These are phyloP conservation scores for Siniperca knerii DNA, from an alignment of 2,113 vertebrate genomes.

Conservation along the genomic window DNA sequence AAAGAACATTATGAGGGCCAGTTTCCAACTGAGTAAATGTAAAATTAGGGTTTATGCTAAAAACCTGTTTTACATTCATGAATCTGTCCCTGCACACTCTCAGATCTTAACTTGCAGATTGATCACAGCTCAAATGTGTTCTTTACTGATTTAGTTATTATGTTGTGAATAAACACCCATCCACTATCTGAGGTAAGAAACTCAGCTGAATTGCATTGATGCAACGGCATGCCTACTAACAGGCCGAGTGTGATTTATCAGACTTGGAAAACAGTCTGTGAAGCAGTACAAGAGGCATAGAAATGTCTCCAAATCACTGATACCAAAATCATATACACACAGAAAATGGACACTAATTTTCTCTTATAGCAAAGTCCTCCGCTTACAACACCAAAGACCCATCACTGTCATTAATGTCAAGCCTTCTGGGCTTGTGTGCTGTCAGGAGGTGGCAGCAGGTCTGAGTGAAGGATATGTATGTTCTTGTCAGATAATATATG, in stretches of 20 bases:
- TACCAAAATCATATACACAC: slow-evolving; percentile 16
- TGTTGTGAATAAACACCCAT: not conserved
- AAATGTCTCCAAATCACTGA: slow-evolving; percentile 7
- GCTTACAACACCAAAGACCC: not conserved
- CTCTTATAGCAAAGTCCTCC: not conserved
- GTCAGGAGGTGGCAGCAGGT: too few relatives aligned
- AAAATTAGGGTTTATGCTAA: slow-evolving; percentile 9
- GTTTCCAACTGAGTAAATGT: not conserved
- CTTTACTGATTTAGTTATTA: not conserved
- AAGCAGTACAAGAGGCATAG: not conserved
- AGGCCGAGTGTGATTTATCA: not conserved
- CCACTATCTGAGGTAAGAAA: not conserved
- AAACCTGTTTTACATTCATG: slow-evolving; percentile 1
- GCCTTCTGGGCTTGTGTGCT: too few relatives aligned
- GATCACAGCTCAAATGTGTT: not conserved
- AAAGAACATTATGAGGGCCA: not conserved
- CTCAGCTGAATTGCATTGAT: not conserved
- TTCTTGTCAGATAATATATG: too few relatives aligned
- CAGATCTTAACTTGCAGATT: not conserved
- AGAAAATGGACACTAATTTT: slow-evolving; percentile 22
- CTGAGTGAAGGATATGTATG: too few relatives aligned
- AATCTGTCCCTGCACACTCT: not conserved
- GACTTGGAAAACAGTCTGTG: not conserved
- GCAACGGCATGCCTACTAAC: not conserved
- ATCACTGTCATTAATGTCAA: too few relatives aligned